These are phyloP conservation scores for Oscheius sp. DNA, from an alignment of 2,888 invertebrate species.

Conservation along the genomic window DNA sequence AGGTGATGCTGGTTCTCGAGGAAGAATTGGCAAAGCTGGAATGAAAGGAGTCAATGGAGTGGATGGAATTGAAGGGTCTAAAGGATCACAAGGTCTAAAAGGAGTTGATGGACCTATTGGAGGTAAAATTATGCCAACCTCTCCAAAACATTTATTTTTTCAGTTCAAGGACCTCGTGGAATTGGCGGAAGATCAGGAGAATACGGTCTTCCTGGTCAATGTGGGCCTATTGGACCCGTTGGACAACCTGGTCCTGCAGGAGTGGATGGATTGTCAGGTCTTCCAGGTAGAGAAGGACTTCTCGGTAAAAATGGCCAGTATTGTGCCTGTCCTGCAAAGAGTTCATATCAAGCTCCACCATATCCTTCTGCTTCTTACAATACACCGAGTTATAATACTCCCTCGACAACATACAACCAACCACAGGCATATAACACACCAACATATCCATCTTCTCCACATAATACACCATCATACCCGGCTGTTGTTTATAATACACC, in stretches of 20 bases:
- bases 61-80: conserved; percentile 3
- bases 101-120: conserved; percentile 16
- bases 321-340: conserved; percentile 21
- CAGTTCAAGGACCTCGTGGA: conserved; percentile 26
- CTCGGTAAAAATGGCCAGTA: conserved; percentile 20
- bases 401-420: too few relatives aligned
- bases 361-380: not conserved
- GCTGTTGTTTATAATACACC: too few relatives aligned
- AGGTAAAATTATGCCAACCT: not conserved
- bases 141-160: not conserved
- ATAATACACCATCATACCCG: not conserved
- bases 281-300: conserved; percentile 9
- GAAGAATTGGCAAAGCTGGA: conserved; percentile 39
- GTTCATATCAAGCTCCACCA: not conserved
- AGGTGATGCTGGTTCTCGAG: conserved; percentile 38
- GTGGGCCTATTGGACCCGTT: not conserved
- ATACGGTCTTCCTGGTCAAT: conserved; percentile 19
- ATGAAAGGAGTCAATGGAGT: conserved; percentile 9
- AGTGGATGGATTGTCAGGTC: conserved; percentile 14
- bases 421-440: not conserved
- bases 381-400: not conserved
- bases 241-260: conserved; percentile 15
- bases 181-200: conserved; percentile 24
- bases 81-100: conserved; percentile 9
- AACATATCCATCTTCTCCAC: not conserved